Evolutionary conservation across 2,888 invertebrate species (phyloP).

Genomic region (Troglohyphantes excavatus): DNA sequence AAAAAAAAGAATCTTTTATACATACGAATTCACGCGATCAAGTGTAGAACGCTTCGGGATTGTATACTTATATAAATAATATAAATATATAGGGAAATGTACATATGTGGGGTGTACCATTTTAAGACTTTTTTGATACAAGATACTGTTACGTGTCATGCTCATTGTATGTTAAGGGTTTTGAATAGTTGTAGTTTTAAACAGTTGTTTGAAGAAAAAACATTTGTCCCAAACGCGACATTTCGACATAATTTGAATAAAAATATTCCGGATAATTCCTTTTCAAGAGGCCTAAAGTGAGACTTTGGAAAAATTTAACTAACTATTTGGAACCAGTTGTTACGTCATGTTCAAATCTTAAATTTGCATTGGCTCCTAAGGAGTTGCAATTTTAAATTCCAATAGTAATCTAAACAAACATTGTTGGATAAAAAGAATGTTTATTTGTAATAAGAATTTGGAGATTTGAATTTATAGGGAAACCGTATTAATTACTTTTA

Average conservation of each 20-base stretch:
- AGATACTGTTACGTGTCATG: constrained; percentile 75
- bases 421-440: too few relatives aligned
- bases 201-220: constrained; percentile 60
- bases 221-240: constrained; percentile 60
- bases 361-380: too few relatives aligned
- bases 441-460: too few relatives aligned
- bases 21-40: constrained; percentile 42
- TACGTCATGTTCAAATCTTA: too few relatives aligned
- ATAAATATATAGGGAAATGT: constrained; percentile 67
- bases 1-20: not conserved
- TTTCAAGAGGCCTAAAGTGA: constrained; percentile 6
- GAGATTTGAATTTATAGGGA: too few relatives aligned
- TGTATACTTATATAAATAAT: constrained; percentile 74
- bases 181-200: constrained; percentile 78
- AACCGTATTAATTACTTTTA: too few relatives aligned
- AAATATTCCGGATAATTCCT: not conserved
- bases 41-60: constrained; percentile 66
- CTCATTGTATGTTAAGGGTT: constrained; percentile 71
- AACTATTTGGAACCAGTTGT: too few relatives aligned
- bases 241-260: constrained; percentile 15
- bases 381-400: too few relatives aligned
- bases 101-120: constrained; percentile 62
- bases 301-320: not conserved
- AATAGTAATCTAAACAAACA: too few relatives aligned
- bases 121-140: constrained; percentile 78